Evolutionary conservation across 2,797 vertebrate genomes (phyloP).

Genomic region (Sebastes elongatus): DNA sequence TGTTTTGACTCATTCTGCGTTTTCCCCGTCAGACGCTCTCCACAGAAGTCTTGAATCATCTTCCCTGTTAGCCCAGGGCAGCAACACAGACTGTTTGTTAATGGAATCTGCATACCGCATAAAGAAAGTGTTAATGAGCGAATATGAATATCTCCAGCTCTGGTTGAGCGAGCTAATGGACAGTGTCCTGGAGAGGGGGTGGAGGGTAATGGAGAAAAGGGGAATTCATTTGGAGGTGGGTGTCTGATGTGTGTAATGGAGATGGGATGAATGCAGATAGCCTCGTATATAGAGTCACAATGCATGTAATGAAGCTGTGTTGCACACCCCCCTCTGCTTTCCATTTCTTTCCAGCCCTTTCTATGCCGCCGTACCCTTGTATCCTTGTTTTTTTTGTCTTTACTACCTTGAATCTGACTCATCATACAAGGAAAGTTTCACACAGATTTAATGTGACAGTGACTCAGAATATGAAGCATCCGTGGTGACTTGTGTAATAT

Average conservation of each 20-base stretch:
- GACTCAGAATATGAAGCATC: slow-evolving; percentile 39
- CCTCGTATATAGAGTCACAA: slow-evolving; percentile 38
- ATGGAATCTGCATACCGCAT: slow-evolving; percentile 65
- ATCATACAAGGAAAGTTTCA: slow-evolving; percentile 40
- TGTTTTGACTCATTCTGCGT: slow-evolving; percentile 17
- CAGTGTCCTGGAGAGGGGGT: slow-evolving; percentile 49
- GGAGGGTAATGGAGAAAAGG: slow-evolving; percentile 27
- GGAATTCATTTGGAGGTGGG: slow-evolving; percentile 47
- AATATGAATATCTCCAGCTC: slow-evolving; percentile 46
- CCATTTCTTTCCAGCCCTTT: slow-evolving; percentile 7
- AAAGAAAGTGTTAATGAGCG: slow-evolving; percentile 63
- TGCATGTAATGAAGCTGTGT: slow-evolving; percentile 57
- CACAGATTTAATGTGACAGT: slow-evolving; percentile 34
- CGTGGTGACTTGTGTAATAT: slow-evolving; percentile 18
- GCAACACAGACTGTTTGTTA: slow-evolving; percentile 54
- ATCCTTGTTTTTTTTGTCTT: slow-evolving; percentile 16
- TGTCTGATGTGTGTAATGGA: slow-evolving; percentile 41
- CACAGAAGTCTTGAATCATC: slow-evolving; percentile 27
- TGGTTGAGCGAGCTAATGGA: slow-evolving; percentile 54
- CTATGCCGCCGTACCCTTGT: not conserved
- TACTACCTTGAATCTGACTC: slow-evolving; percentile 52
- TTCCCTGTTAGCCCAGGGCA: slow-evolving; percentile 27
- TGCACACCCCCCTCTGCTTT: slow-evolving; percentile 1
- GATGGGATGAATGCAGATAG: slow-evolving; percentile 47
- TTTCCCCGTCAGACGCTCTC: slow-evolving; percentile 28